Evolutionary conservation across 1,140 invertebrate genomes (phyloP).

Genomic region (Megalonaias nervosa): DNA sequence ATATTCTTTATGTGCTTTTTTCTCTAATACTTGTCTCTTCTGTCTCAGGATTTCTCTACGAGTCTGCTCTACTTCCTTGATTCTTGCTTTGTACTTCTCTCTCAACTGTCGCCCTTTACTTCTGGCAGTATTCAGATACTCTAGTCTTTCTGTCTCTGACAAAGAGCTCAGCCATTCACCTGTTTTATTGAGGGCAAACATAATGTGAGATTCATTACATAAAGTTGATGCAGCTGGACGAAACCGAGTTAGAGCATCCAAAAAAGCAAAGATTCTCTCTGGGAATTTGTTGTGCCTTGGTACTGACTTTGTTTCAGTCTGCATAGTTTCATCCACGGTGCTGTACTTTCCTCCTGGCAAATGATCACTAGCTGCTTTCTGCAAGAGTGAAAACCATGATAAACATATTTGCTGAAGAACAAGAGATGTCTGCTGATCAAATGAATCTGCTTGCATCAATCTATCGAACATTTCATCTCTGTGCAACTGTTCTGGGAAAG

Average conservation of each 20-base stretch:
- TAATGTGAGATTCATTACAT: conserved; percentile 22
- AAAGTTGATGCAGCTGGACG: conserved; percentile 9
- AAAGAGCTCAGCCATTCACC: conserved; percentile 10
- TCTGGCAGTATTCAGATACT: background rate
- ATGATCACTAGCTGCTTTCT: conserved; percentile 1
- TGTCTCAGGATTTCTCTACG: background rate
- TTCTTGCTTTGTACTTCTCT: conserved; percentile 12
- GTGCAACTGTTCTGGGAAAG: conserved; percentile 28
- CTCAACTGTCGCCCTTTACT: background rate
- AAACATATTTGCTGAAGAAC: conserved; percentile 15
- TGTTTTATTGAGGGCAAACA: conserved; percentile 33
- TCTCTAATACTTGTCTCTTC: conserved; percentile 17
- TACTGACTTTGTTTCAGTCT: conserved; percentile 11
- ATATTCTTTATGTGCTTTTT: conserved; percentile 13
- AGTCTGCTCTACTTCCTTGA: background rate
- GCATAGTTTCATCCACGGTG: background rate
- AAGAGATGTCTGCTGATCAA: conserved; percentile 9
- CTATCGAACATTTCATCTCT: conserved; percentile 14
- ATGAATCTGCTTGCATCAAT: conserved; percentile 4
- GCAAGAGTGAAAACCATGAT: conserved; percentile 7
- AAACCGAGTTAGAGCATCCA: conserved; percentile 21
- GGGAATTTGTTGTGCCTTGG: conserved; percentile 31
- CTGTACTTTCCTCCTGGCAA: conserved; percentile 3
- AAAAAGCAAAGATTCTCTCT: conserved; percentile 25
- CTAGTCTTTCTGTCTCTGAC: background rate